A percentile compares a stretch with the other conserved stretches of the same genome.
phyloP scores from a whole-genome alignment of 2,797 vertebrate genomes.

The Sebastes oblongus region DNA sequence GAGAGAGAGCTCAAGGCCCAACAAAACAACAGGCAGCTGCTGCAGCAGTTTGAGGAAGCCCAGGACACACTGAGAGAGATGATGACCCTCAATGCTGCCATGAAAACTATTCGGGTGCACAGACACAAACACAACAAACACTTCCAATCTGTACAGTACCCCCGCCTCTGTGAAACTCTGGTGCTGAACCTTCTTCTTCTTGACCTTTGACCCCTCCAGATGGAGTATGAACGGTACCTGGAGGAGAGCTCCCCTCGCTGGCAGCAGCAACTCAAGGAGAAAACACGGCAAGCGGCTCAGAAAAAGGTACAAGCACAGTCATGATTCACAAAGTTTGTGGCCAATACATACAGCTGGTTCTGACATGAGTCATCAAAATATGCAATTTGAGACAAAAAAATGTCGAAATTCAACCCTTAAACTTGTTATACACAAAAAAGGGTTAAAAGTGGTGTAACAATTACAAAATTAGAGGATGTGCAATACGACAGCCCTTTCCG shows the following conservation, averaged over 20 bases:
- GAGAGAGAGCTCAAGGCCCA: constrained; percentile 71
- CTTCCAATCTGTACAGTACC: neutral
- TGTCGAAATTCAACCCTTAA: neutral
- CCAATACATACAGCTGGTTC: neutral
- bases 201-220: constrained; percentile 62
- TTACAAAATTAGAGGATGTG: neutral
- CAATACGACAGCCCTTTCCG: neutral
- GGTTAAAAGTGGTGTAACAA: neutral
- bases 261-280: constrained; percentile 71
- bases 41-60: constrained; percentile 81
- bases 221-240: constrained; percentile 77
- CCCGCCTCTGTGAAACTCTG: neutral
- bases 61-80: constrained; percentile 74
- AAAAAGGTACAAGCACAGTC: constrained; percentile 55
- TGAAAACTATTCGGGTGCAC: constrained; percentile 79
- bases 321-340: neutral
- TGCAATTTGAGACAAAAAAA: neutral
- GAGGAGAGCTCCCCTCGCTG: constrained; percentile 66
- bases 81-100: constrained; percentile 70
- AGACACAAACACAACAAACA: neutral
- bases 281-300: constrained; percentile 51
- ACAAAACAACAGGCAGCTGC: constrained; percentile 73
- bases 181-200: neutral
- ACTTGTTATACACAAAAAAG: neutral
- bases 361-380: neutral